Evolutionary conservation across 2,888 invertebrate species (phyloP), one percentile per base, ranked within the genome.

Genomic region (Drymonia ruficornis): DNA sequence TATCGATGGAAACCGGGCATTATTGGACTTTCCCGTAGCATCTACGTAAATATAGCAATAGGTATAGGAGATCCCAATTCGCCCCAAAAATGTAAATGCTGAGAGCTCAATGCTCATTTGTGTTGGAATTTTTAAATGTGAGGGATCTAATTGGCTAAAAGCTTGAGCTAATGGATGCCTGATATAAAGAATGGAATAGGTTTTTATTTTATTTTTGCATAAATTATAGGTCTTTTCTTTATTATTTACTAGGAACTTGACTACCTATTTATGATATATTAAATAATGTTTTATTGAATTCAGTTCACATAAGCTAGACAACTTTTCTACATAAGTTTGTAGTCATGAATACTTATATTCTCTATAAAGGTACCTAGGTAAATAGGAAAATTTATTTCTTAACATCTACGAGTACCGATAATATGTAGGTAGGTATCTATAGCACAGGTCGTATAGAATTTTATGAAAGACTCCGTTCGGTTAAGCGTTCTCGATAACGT

Each of bases 381-480:
- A 23, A 23, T 7, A 23, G 7, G 23, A 23, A 23, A 1, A 23
- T 23, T 6, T 23, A 6, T 23, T 23, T 23, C 23, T 23, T 23
- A n/a, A n/a, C n/a, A n/a, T n/a, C n/a, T n/a, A n/a, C n/a, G n/a
- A n/a, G n/a, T n/a, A n/a, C n/a, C n/a, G n/a, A n/a, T n/a, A n/a
- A 2, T 23, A 23, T 23, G 23, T 23, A 23, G 23, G 0, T 23
- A 23, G 6, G 6, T 23, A 23, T 7, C 23, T 1, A 67, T 53
- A 61, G 56, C 59, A 63, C 59, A 61, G 56, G 62, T 65, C 60
- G 67, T 66, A 66, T 59, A 65, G 62, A 61, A 72, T 75, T 80
- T 75, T 79, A 76, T 80, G 74, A 72, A 70, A 72, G 69, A 65
- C 56, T 68, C 70, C 64, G 68, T 81, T 81, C 66, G 61, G 69